phyloP scores from a whole-genome alignment of 2,797 vertebrate species.

The Syncerus caffer region DNA sequence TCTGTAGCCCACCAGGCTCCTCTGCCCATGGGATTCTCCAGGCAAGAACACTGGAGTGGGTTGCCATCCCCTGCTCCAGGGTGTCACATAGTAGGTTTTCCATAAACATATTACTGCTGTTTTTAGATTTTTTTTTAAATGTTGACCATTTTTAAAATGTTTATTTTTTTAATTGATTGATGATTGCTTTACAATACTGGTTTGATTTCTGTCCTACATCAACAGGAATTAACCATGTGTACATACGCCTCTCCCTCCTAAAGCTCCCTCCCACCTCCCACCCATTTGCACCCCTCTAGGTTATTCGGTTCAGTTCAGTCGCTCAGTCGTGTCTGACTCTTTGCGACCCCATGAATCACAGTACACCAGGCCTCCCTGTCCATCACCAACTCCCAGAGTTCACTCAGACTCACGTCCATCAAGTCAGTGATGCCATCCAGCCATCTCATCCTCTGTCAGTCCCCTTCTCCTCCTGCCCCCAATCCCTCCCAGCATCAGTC shows the following conservation, averaged over 20 bases:
- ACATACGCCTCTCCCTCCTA: neutral
- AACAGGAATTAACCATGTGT: neutral
- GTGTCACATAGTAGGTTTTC: neutral
- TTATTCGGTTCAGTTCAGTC: neutral
- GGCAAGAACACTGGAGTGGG: neutral
- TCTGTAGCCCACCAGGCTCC: neutral
- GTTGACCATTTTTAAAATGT: neutral
- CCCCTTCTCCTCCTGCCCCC: no score
- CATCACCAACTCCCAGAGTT: no score
- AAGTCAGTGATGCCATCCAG: no score
- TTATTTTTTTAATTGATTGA: neutral
- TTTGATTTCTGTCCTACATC: neutral
- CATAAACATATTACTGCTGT: neutral
- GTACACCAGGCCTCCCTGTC: no score
- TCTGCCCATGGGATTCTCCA: neutral
- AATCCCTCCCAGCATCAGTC: no score
- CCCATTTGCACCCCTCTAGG: neutral
- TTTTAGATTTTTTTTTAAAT: neutral
- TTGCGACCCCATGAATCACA: no score
- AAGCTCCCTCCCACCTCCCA: neutral
- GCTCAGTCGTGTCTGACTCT: no score
- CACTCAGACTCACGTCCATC: no score
- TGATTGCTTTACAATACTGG: neutral
- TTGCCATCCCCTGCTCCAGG: neutral
- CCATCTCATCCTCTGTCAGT: no score